Base-by-base conservation (phyloP, 2,888 invertebrate species). In the Dione juno region DNA sequence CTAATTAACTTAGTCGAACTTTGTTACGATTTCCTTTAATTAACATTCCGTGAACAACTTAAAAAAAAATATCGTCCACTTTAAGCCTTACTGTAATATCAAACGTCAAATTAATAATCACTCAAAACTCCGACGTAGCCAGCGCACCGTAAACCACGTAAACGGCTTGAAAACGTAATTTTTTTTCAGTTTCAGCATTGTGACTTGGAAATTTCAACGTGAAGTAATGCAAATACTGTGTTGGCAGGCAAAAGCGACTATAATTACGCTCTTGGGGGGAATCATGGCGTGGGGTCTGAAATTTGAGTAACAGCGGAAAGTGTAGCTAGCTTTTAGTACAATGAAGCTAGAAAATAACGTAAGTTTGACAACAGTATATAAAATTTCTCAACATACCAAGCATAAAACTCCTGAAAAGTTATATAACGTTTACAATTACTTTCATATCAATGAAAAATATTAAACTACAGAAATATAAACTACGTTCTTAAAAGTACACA, bases 181-280 rank as follows among this genome's bases (percentile, higher is more conserved):
- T 76, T 76, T 77, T 78, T 75, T 71, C 74, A 76, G 73, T 73
- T 75, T 72, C 73, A 72, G 69, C 75, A 77, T 77, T 77, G 77
- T 77, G 73, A 74, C 76, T 76, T 74, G 75, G 74, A 75, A 75
- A 74, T 80, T 79, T 77, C 77, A 77, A 73, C 76, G 77, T 74
- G 75, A 73, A 76, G 81, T 84, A 86, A 87, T 85, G 87, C 82
- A 82, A 87, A 87, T 84, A 82, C 84, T 78, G 80, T 85, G 86
- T 86, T 79, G 80, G 78, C 81, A 74, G 80, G 77, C 77, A 82
- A 84, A 84, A 82, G 82, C 80, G 74, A 76, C 74, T 77, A 82
- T 85, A 85, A 88, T 88, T 88, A 87, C 81, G 73, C 88, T 84
- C 88, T 84, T 79, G 85, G 85, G 86, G 72, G 76, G 80, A 81